Evolutionary conservation across 2,888 invertebrate genomes (phyloP).

Genomic region (Sphaeridia pumilis): DNA sequence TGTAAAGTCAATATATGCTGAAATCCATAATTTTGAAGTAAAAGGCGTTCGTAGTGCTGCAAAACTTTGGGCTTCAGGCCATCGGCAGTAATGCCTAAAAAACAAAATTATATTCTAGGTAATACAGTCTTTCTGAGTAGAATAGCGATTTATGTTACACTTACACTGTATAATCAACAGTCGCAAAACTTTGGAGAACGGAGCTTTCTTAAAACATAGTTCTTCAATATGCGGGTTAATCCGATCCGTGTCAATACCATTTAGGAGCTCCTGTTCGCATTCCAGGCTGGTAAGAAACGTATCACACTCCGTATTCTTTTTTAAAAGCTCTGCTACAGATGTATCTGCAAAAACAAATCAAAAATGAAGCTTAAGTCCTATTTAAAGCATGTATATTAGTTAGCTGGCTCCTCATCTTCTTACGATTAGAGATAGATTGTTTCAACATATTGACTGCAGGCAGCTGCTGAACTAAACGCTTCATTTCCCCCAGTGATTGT

Average conservation of each 20-base stretch:
- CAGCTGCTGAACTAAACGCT: slow-evolving; percentile 77
- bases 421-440: slow-evolving; percentile 62
- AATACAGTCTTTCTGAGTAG: neutral
- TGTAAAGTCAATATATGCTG: slow-evolving; percentile 67
- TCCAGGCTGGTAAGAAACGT: slow-evolving; percentile 67
- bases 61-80: slow-evolving; percentile 83
- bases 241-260: slow-evolving; percentile 84
- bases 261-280: slow-evolving; percentile 82
- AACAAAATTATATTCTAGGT: neutral
- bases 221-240: slow-evolving; percentile 81
- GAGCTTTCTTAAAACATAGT: slow-evolving; percentile 70
- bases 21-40: slow-evolving; percentile 76
- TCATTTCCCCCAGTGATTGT: slow-evolving; percentile 88
- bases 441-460: slow-evolving; percentile 78
- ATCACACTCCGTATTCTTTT: slow-evolving; percentile 64
- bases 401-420: too few species aligned
- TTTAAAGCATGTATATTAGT: neutral
- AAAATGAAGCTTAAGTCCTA: too few species aligned
- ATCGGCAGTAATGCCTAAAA: slow-evolving; percentile 43
- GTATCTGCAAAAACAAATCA: slow-evolving; percentile 50
- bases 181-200: slow-evolving; percentile 67
- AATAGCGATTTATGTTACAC: slow-evolving; percentile 39
- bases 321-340: slow-evolving; percentile 84
- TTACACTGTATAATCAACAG: slow-evolving; percentile 71
- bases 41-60: slow-evolving; percentile 59